Evolutionary conservation across 2,888 invertebrate genomes (phyloP).

Genomic region (Notodonta dromedarius): DNA sequence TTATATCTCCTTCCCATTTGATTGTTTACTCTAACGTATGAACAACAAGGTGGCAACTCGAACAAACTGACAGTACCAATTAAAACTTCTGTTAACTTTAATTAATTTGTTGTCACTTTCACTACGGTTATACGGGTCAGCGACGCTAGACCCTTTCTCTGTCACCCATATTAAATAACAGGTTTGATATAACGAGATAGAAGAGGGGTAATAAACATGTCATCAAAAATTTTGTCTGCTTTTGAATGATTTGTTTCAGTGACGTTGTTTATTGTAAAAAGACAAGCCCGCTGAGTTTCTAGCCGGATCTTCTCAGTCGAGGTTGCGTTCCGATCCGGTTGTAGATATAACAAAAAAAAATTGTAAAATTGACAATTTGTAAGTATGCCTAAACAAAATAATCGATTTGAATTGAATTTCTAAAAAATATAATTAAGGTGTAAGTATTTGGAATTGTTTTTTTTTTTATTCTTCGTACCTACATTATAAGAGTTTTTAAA

Average conservation of each 20-base stretch:
- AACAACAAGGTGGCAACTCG: slow-evolving; percentile 8
- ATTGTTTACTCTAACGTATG: no score
- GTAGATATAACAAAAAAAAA: no score
- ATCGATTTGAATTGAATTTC: no score
- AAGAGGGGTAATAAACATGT: background rate
- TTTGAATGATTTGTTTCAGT: background rate
- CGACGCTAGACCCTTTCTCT: background rate
- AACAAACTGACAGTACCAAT: slow-evolving; percentile 32
- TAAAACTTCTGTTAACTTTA: slow-evolving; percentile 42
- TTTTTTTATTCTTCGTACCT: no score
- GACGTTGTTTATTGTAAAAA: background rate
- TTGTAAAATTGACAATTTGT: no score
- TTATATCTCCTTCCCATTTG: background rate
- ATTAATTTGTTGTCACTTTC: slow-evolving; percentile 42
- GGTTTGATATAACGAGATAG: background rate
- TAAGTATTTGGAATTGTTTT: no score
- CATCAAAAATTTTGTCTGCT: background rate
- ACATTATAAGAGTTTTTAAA: no score
- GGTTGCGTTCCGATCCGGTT: no score
- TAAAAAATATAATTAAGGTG: no score
- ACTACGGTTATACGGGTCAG: slow-evolving; percentile 24
- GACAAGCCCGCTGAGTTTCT: no score
- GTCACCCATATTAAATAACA: background rate
- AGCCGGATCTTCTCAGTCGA: no score
- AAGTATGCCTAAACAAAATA: no score